Evolutionary conservation across 2,113 vertebrate genomes (phyloP), one percentile per base, ranked within the genome.

Genomic region (Leuciscus idus): DNA sequence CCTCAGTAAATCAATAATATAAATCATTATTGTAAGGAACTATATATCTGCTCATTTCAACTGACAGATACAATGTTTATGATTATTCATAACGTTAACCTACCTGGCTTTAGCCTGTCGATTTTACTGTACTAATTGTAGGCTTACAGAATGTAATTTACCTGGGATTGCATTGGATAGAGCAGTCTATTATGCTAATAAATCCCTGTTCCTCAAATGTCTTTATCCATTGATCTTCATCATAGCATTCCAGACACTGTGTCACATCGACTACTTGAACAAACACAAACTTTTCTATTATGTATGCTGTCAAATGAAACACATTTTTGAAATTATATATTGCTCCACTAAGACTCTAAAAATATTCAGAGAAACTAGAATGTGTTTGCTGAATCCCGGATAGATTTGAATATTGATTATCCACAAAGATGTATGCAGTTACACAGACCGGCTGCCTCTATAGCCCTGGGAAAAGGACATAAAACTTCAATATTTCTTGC

Each of bases 331-430:
- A 30, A 82, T 83, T 33, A 59, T 83, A 36, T 57, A 66, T 66
- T 55, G 57, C 26, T 82, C 19, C 70, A 64, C 36, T 50, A 75
- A 52, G 43, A 39, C 70, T 59, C 8, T 55, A 46, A 64, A 81
- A 74, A 36, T 86, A 82, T 86, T 83, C 70, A 3, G 15, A 33
- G 26, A 82, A 19, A 11, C 15, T 68, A 15, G 62, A 21, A 70
- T 9, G 52, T 70, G 43, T 2, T 83, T 30, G 85, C 81, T 77
- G 59, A 83, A 83, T 77, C 73, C 61, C 33, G 81, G 70, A 83
- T 48, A 77, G 61, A 59, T 64, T 59, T 77, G 73, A 48, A 77
- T 83, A 77, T 77, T n/a, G 80, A 87, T 83, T 68, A 87, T 30
- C 30, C 72, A 43, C 46, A 10, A 36, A 76, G 85, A 33, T 52